Conservation (phyloP, 2,888 invertebrate genomes). For the Allacma fusca region DNA sequence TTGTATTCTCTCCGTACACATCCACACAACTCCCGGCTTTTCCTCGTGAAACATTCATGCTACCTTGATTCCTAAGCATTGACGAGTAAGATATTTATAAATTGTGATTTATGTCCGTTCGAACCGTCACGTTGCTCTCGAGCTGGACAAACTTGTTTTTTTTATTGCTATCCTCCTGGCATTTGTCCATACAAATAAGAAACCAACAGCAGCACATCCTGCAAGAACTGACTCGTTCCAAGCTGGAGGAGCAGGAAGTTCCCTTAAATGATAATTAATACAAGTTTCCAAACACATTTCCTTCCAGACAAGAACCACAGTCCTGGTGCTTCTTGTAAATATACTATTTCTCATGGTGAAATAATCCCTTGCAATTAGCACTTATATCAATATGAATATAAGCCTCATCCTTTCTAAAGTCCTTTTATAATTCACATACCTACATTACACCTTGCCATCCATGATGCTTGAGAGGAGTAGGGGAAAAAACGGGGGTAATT, state of each 20-base stretch:
- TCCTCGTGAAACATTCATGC: background rate
- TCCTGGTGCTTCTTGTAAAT: background rate
- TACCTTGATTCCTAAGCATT: background rate
- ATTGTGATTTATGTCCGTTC: slow-evolving; percentile 18
- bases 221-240: too few relatives aligned
- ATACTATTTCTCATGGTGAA: too few relatives aligned
- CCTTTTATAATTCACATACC: too few relatives aligned
- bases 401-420: too few relatives aligned
- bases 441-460: background rate
- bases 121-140: slow-evolving; percentile 2
- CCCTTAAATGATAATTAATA: too few relatives aligned
- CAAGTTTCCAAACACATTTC: background rate
- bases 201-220: too few relatives aligned
- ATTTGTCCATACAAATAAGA: background rate
- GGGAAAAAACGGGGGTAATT: background rate
- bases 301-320: background rate
- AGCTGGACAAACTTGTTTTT: slow-evolving; percentile 16
- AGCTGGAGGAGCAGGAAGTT: too few relatives aligned
- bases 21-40: background rate
- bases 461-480: background rate
- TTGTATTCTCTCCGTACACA: slow-evolving; percentile 7
- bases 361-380: too few relatives aligned
- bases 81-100: slow-evolving; percentile 19
- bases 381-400: too few relatives aligned
- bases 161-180: background rate